These are phyloP conservation scores for Leptodactylus fallax DNA, from an alignment of 2,797 vertebrate species.

Conservation along the genomic window DNA sequence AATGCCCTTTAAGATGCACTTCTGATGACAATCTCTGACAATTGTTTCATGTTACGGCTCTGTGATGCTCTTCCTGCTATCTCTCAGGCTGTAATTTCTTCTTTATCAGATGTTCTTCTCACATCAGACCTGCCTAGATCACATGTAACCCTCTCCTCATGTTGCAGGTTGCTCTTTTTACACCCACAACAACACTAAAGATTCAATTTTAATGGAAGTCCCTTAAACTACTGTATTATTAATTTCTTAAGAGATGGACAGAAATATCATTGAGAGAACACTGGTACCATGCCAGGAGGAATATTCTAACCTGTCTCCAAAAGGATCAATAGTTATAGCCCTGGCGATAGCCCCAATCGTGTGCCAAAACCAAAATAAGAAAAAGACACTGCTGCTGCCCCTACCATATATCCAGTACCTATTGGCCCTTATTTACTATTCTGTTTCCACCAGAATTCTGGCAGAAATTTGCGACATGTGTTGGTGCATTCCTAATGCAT, in stretches of 20 bases:
- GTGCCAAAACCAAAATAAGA: too few species aligned
- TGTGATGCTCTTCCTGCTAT: not conserved
- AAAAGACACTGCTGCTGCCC: too few species aligned
- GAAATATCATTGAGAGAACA: not conserved
- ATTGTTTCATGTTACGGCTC: not conserved
- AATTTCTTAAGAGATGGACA: not conserved
- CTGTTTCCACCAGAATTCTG: too few species aligned
- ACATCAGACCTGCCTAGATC: not conserved
- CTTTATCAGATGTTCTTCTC: constrained; percentile 25
- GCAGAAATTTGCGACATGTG: too few species aligned
- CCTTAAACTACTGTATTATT: not conserved
- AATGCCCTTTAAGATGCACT: not conserved
- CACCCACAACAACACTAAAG: not conserved
- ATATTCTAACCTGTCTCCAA: too few species aligned
- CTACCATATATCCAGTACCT: too few species aligned
- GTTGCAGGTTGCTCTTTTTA: constrained; percentile 1
- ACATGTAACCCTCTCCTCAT: not conserved
- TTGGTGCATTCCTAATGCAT: too few species aligned
- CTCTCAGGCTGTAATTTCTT: not conserved
- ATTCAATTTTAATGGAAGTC: not conserved
- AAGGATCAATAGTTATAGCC: too few species aligned
- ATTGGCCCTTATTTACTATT: too few species aligned
- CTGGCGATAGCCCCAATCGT: too few species aligned
- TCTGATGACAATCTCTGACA: not conserved
- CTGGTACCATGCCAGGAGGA: too few species aligned